Percentiles rank a stretch among this genome's conserved stretches.
These are phyloP conservation scores for Pseudococcus jackbeardsleyi DNA, from an alignment of 2,888 invertebrate species.

Conservation along the genomic window DNA sequence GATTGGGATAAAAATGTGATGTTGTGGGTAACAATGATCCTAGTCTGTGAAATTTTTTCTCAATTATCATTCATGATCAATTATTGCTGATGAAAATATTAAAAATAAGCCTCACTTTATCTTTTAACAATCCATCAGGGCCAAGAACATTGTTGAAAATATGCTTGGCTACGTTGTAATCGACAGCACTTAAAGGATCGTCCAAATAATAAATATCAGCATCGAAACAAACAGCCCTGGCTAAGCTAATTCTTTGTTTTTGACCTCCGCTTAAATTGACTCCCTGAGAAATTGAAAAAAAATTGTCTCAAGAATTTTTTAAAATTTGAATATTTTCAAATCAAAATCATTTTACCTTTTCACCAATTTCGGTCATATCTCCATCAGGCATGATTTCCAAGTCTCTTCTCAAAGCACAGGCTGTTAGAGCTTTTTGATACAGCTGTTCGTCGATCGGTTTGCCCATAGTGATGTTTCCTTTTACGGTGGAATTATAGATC, in stretches of 20 bases:
- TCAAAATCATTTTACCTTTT: constrained; percentile 75
- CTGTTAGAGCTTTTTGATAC: constrained; percentile 86
- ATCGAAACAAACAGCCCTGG: constrained; percentile 90
- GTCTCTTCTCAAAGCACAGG: constrained; percentile 92
- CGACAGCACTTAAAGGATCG: constrained; percentile 85
- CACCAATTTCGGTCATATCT: constrained; percentile 97
- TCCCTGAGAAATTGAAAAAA: constrained; percentile 72
- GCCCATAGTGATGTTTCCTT: constrained; percentile 94
- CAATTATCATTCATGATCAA: neutral
- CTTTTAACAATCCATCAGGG: constrained; percentile 70
- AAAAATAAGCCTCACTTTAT: constrained; percentile 68
- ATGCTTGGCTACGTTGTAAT: constrained; percentile 77
- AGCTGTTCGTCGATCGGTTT: constrained; percentile 77
- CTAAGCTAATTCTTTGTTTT: constrained; percentile 91
- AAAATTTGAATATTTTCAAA: neutral
- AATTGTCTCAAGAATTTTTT: neutral
- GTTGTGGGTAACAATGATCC: constrained; percentile 79
- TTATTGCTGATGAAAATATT: neutral
- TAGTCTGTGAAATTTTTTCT: constrained; percentile 73
- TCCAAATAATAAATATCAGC: constrained; percentile 93
- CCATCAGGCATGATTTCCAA: constrained; percentile 95
- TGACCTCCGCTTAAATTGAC: constrained; percentile 91
- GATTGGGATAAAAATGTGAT: constrained; percentile 92
- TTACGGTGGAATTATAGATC: constrained; percentile 96
- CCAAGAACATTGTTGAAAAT: constrained; percentile 77